These are phyloP conservation scores for Antheraea mylitta DNA, from an alignment of 1,140 invertebrate species.

Conservation along the genomic window DNA sequence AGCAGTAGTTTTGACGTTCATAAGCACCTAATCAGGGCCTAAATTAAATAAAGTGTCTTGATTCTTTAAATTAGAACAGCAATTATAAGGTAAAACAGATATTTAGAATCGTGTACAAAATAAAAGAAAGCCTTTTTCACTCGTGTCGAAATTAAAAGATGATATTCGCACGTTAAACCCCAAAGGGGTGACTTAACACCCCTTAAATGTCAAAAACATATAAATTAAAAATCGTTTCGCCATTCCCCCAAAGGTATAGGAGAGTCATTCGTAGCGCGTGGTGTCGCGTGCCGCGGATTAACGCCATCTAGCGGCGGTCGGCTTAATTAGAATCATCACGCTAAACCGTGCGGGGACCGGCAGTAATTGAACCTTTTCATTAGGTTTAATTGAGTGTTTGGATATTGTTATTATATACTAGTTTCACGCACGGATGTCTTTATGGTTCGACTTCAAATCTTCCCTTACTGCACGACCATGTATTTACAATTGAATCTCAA, in stretches of 20 bases:
- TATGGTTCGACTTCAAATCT: too few species aligned
- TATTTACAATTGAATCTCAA: too few species aligned
- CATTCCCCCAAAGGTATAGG: neutral
- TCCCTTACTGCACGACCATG: too few species aligned
- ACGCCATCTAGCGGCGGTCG: slow-evolving; percentile 10
- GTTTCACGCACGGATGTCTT: too few species aligned
- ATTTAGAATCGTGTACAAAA: too few species aligned
- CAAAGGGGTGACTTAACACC: slow-evolving; percentile 12
- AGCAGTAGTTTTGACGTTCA: too few species aligned
- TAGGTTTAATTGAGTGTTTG: neutral
- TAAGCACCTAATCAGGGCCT: too few species aligned
- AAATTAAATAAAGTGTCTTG: too few species aligned
- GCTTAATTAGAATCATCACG: slow-evolving; percentile 6
- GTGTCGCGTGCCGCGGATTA: slow-evolving; percentile 14
- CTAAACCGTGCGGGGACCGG: neutral
- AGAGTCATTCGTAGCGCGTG: neutral
- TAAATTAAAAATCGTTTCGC: slow-evolving; percentile 10
- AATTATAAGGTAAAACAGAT: too few species aligned
- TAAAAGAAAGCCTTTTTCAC: neutral
- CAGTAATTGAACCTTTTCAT: neutral
- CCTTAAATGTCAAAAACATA: slow-evolving; percentile 12
- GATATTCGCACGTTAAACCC: slow-evolving; percentile 3
- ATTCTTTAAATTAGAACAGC: too few species aligned
- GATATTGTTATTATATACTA: too few species aligned
- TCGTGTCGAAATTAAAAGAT: neutral